These are phyloP conservation scores for Neosilurus hyrtlii DNA, from an alignment of 2,797 vertebrate species.

Conservation along the genomic window DNA sequence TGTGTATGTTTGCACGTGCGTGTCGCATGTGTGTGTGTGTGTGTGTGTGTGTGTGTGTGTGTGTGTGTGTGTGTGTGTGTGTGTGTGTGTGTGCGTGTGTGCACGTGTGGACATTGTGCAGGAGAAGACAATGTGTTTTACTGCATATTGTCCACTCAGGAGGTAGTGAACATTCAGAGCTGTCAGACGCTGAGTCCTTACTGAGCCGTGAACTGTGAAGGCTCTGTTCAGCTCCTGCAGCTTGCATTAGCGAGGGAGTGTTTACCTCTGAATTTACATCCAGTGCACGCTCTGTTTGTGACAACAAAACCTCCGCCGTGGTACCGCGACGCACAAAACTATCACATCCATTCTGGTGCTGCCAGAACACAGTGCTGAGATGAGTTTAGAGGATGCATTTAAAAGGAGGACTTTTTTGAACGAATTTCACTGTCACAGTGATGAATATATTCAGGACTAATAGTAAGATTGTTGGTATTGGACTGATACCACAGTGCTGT, in stretches of 20 bases:
- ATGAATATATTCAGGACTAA: not conserved
- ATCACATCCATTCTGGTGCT: conserved; percentile 44
- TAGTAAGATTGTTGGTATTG: not conserved
- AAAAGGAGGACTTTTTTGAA: not conserved
- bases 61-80: not conserved
- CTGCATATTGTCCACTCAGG: conserved; percentile 10
- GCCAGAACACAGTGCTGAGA: not conserved
- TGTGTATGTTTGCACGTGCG: too few species aligned
- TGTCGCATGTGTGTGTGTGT: too few species aligned
- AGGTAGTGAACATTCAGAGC: conserved; percentile 31
- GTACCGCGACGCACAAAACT: conserved; percentile 11
- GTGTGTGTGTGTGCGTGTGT: not conserved
- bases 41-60: not conserved
- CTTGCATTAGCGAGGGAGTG: conserved; percentile 38
- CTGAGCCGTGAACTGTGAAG: conserved; percentile 44
- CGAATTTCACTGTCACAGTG: not conserved
- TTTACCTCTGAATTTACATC: conserved; percentile 48
- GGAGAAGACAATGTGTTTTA: not conserved
- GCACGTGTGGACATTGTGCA: not conserved
- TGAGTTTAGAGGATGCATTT: conserved; percentile 15
- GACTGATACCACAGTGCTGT: not conserved
- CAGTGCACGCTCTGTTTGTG: conserved; percentile 44
- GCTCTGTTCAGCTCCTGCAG: conserved; percentile 49
- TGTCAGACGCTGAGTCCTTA: conserved; percentile 37
- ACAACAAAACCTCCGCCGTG: conserved; percentile 40